These are phyloP conservation scores for Tipula helvola DNA, from an alignment of 2,888 invertebrate genomes.

Conservation along the genomic window DNA sequence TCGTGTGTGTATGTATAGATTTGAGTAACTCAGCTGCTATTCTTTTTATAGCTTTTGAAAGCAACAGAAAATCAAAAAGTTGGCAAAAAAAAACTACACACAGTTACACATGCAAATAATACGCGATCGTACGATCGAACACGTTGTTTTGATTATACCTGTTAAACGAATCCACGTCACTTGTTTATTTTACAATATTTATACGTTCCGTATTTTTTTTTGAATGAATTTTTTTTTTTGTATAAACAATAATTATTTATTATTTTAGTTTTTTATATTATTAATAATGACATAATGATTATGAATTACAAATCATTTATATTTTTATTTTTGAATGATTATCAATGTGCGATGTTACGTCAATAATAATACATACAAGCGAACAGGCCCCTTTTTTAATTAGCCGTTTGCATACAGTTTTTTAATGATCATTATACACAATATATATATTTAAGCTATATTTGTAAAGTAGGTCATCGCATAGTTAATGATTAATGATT, in stretches of 20 bases:
- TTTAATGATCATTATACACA: background rate
- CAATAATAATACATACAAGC: background rate
- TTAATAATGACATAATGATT: background rate
- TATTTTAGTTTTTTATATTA: background rate
- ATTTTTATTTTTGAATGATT: background rate
- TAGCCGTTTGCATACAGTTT: background rate
- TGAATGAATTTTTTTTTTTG: background rate
- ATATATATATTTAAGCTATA: background rate
- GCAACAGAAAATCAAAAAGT: background rate
- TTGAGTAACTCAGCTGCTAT: background rate
- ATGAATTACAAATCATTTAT: background rate
- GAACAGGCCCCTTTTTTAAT: background rate
- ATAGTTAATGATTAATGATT: background rate
- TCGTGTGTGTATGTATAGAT: background rate
- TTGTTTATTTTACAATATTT: background rate
- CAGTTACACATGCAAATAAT: background rate
- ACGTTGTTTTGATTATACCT: background rate
- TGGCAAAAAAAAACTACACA: background rate
- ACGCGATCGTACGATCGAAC: background rate
- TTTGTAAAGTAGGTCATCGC: background rate
- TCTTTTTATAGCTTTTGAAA: slow-evolving; percentile 4
- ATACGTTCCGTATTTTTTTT: background rate
- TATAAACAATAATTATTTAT: background rate
- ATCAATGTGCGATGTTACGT: background rate
- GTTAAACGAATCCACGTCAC: background rate